Percentiles rank a stretch among this genome's conserved stretches.
Conservation (phyloP, 1,140 invertebrate genomes). For the Sipha flava region DNA sequence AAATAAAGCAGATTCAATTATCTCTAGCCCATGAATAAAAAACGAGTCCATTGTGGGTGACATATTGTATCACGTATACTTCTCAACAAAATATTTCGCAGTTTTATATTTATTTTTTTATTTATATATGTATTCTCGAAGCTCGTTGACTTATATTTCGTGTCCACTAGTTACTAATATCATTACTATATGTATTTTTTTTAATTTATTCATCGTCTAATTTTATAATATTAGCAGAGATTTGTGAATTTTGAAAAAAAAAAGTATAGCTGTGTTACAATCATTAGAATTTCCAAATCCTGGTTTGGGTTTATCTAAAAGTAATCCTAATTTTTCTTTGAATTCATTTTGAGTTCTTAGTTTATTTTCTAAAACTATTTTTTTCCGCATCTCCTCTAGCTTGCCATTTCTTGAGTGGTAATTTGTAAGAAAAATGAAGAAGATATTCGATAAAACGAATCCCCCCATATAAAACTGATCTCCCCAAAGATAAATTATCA, state of each 20-base stretch:
- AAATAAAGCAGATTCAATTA: conserved; percentile 37
- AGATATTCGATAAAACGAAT: neutral
- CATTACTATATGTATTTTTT: conserved; percentile 40
- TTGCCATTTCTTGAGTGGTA: neutral
- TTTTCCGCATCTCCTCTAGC: neutral
- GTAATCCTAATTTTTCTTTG: conserved; percentile 22
- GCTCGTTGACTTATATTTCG: conserved; percentile 34
- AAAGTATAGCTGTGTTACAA: conserved; percentile 42
- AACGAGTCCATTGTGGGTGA: conserved; percentile 39
- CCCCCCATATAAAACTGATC: neutral
- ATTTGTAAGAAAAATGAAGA: neutral
- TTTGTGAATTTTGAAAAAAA: conserved; percentile 40
- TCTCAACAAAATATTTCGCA: conserved; percentile 35
- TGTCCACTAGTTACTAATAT: conserved; percentile 40
- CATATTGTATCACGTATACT: conserved; percentile 39
- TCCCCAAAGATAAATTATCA: neutral
- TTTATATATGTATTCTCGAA: conserved; percentile 37
- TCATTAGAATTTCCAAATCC: conserved; percentile 42
- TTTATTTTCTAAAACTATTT: neutral
- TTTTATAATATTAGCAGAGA: conserved; percentile 40
- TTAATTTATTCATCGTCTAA: conserved; percentile 42
- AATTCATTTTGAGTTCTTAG: neutral
- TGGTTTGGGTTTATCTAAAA: conserved; percentile 36
- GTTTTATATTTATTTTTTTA: no score
- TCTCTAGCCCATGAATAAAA: conserved; percentile 40